Conservation (phyloP, 2,888 invertebrate species). For the Cantharis flavilabris region DNA sequence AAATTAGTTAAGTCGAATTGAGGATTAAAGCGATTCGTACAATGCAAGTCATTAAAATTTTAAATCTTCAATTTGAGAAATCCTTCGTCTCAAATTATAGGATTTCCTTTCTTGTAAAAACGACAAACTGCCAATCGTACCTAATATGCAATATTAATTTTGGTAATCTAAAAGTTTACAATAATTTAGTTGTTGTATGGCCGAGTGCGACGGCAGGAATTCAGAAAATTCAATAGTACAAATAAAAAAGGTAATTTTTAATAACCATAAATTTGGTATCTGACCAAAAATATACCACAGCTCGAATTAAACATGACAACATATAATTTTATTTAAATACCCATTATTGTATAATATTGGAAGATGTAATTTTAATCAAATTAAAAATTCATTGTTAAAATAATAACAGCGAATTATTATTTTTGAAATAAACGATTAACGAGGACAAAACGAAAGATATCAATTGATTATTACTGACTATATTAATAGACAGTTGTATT, state of each 20-base stretch:
- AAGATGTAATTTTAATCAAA: not conserved
- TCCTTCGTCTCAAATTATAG: not conserved
- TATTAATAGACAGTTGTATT: not conserved
- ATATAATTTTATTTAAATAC: not conserved
- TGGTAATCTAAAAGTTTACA: too few relatives aligned
- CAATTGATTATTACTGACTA: not conserved
- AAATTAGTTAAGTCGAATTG: not conserved
- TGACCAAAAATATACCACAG: not conserved
- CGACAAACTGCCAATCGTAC: not conserved
- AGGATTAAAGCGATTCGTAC: not conserved
- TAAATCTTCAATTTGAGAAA: too few relatives aligned
- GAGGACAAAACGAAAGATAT: not conserved
- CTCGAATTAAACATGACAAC: not conserved
- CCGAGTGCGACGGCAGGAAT: not conserved
- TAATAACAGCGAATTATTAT: not conserved
- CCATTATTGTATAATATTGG: not conserved
- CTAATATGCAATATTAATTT: not conserved
- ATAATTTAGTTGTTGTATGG: too few relatives aligned
- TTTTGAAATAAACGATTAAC: not conserved
- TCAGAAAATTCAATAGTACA: not conserved
- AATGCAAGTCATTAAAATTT: not conserved
- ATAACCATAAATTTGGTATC: not conserved
- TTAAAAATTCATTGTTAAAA: not conserved
- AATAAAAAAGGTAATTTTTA: not conserved
- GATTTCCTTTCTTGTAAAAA: not conserved